A percentile compares a stretch with the other conserved stretches of the same genome.
Conservation (phyloP, 2,797 vertebrate species). For the Potorous gilbertii region DNA sequence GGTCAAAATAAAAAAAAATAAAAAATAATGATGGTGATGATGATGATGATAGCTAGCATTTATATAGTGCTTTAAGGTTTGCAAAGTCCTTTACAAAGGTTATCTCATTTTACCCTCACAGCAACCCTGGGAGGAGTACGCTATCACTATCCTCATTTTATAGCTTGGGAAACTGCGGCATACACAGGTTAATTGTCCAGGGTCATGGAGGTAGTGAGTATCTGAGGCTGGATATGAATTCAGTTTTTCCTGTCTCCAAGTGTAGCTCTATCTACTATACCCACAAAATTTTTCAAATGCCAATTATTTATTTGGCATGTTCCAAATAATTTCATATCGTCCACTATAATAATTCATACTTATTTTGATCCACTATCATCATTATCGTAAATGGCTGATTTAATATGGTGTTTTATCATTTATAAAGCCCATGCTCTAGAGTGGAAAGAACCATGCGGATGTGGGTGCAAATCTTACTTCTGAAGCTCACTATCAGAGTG, state of each 20-base stretch:
- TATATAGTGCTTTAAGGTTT: background rate
- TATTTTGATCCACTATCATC: background rate
- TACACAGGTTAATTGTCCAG: background rate
- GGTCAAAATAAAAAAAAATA: slow-evolving; percentile 19
- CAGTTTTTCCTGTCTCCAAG: background rate
- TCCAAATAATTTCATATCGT: background rate
- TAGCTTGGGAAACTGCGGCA: background rate
- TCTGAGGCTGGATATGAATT: background rate
- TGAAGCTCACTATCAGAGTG: background rate
- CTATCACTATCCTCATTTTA: background rate
- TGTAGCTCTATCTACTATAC: background rate
- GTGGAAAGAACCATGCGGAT: background rate
- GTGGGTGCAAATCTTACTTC: background rate
- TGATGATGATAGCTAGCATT: background rate
- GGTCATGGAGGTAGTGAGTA: background rate
- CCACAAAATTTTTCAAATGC: background rate
- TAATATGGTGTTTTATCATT: background rate
- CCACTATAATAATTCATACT: background rate
- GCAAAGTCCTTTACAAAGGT: background rate
- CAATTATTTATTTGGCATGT: background rate
- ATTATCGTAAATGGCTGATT: background rate
- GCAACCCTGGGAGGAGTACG: background rate
- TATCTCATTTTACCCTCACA: background rate
- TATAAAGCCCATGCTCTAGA: background rate
- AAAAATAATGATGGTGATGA: background rate